Percentiles rank a stretch among this genome's conserved stretches.
These are phyloP conservation scores for Alsophila aescularia DNA, from an alignment of 2,888 invertebrate genomes.

Conservation along the genomic window DNA sequence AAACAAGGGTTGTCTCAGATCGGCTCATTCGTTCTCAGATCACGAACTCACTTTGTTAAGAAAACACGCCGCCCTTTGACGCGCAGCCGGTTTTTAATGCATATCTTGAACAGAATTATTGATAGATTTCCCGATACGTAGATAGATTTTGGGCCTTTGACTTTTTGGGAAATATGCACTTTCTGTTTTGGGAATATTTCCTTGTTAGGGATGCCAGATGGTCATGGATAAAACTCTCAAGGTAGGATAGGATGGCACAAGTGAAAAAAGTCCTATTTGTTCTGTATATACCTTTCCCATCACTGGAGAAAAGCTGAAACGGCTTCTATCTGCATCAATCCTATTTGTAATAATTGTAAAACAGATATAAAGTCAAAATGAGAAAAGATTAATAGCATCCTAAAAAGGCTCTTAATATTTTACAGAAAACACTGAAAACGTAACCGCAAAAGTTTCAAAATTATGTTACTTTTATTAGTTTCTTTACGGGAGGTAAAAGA, in stretches of 20 bases:
- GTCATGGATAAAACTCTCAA: no score
- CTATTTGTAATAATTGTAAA: no score
- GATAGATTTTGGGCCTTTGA: constrained; percentile 58
- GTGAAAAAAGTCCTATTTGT: no score
- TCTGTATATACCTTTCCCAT: no score
- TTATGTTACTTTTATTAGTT: constrained; percentile 18
- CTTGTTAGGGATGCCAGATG: not conserved
- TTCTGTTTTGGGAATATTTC: constrained; percentile 1
- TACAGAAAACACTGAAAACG: constrained; percentile 16
- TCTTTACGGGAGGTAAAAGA: constrained; percentile 21
- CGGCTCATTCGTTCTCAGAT: constrained; percentile 70
- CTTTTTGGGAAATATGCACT: constrained; percentile 31
- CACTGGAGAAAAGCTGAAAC: no score
- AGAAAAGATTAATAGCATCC: not conserved
- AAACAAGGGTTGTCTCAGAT: constrained; percentile 74
- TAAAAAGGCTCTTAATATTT: constrained; percentile 6
- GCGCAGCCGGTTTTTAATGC: constrained; percentile 76
- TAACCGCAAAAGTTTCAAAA: constrained; percentile 22
- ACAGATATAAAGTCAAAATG: no score
- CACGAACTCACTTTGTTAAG: constrained; percentile 82
- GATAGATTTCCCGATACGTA: constrained; percentile 60
- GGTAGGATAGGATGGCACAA: no score
- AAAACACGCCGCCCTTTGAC: constrained; percentile 80
- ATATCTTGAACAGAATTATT: constrained; percentile 78
- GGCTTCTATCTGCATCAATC: no score